These are phyloP conservation scores for Yponomeuta evonymella DNA, from an alignment of 2,888 invertebrate genomes.

Conservation along the genomic window DNA sequence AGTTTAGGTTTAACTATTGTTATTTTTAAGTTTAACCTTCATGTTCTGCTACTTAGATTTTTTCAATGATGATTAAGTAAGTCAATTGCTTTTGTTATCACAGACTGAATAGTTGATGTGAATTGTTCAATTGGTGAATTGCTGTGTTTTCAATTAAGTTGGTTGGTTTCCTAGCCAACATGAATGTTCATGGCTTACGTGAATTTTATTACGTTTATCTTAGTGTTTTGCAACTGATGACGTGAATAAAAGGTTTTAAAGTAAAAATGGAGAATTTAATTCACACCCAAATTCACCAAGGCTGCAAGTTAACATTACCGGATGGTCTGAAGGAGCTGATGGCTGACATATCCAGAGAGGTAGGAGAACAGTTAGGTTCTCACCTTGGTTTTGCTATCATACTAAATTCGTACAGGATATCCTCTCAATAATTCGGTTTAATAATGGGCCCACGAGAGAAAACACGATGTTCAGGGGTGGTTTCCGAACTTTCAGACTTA, in stretches of 20 bases:
- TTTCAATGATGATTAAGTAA: too few relatives aligned
- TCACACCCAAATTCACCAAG: conserved; percentile 39
- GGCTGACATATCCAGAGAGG: conserved; percentile 84
- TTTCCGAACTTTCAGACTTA: too few relatives aligned
- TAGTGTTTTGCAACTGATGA: conserved; percentile 8
- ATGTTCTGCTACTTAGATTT: too few relatives aligned
- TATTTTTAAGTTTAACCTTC: too few relatives aligned
- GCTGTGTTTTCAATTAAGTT: not conserved
- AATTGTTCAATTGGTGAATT: too few relatives aligned
- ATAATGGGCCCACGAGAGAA: too few relatives aligned
- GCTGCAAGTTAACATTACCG: conserved; percentile 65
- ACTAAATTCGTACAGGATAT: too few relatives aligned
- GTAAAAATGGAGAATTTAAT: conserved; percentile 41
- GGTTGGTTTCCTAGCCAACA: conserved; percentile 26
- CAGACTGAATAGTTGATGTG: too few relatives aligned
- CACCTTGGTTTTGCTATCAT: too few relatives aligned
- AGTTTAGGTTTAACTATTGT: not conserved
- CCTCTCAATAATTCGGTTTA: too few relatives aligned
- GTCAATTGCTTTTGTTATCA: too few relatives aligned
- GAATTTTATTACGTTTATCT: conserved; percentile 21
- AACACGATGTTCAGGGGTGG: too few relatives aligned
- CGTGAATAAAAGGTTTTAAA: not conserved
- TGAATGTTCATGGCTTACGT: conserved; percentile 24
- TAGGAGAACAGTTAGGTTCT: conserved; percentile 31
- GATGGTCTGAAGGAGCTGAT: conserved; percentile 82